phyloP scores from a whole-genome alignment of 2,113 vertebrate species.

The Petrocephalus zakoni region DNA sequence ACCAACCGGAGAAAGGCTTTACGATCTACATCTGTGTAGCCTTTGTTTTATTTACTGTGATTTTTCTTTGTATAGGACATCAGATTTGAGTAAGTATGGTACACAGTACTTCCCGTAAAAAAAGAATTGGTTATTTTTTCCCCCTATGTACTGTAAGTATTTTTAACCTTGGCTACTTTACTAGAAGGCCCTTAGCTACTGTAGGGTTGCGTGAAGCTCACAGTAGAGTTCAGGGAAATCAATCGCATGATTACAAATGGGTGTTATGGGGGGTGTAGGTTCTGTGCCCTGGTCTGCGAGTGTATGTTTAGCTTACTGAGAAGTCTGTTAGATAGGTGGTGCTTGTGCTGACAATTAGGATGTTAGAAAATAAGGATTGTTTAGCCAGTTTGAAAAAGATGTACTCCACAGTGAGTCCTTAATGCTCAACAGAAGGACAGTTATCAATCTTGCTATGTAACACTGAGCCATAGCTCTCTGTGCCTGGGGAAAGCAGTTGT shows the following conservation, averaged over 20 bases:
- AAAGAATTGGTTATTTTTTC: neutral
- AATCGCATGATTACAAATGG: neutral
- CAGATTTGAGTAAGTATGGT: neutral
- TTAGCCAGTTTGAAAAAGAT: neutral
- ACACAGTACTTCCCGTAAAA: neutral
- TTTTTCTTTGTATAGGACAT: neutral
- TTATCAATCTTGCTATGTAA: neutral
- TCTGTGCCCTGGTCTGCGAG: neutral
- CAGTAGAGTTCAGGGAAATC: neutral
- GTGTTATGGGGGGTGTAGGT: neutral
- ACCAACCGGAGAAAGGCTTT: neutral
- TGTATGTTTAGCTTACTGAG: neutral
- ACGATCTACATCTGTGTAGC: neutral
- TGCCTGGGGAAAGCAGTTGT: neutral
- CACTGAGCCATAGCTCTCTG: neutral
- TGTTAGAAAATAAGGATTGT: neutral
- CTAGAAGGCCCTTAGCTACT: neutral
- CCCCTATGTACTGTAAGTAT: neutral
- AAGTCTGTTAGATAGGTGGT: too few species aligned
- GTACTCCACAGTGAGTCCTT: neutral
- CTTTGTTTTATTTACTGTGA: neutral
- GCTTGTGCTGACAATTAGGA: neutral
- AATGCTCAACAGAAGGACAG: neutral
- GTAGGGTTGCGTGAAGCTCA: neutral
- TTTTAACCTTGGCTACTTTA: neutral